phyloP scores from a whole-genome alignment of 2,113 vertebrate genomes.

The Agelaius tricolor region DNA sequence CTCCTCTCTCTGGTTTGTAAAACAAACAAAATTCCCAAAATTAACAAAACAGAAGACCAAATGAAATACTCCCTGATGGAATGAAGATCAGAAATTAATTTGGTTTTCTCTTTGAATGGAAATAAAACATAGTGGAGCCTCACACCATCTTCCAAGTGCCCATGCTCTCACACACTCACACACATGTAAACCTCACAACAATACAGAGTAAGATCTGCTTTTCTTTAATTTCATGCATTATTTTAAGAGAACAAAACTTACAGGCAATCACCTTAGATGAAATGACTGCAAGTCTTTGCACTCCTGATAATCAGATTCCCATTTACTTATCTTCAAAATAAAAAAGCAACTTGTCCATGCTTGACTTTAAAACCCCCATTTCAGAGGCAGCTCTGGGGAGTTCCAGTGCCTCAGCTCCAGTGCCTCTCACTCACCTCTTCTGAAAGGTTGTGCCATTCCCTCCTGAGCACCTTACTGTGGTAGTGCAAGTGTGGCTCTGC shows the following conservation, averaged over 20 bases:
- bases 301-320: neutral
- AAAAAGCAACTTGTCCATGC: neutral
- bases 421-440: slow-evolving; percentile 66
- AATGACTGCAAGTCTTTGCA: neutral
- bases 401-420: neutral
- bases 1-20: slow-evolving; percentile 79
- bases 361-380: neutral
- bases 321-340: neutral
- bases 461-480: slow-evolving; percentile 73
- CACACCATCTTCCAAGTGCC: neutral
- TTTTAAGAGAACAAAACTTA: neutral
- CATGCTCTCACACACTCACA: neutral
- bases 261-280: neutral
- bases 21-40: slow-evolving; percentile 12
- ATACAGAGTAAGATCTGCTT: neutral
- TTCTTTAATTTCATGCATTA: neutral
- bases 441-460: slow-evolving; percentile 76
- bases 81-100: neutral
- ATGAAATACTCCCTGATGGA: neutral
- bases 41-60: neutral
- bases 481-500: slow-evolving; percentile 80
- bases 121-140: neutral
- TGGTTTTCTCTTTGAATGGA: neutral
- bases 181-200: neutral
- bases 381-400: neutral